Conservation (phyloP, 2,888 invertebrate genomes). For the Drosophila macrospina region DNA sequence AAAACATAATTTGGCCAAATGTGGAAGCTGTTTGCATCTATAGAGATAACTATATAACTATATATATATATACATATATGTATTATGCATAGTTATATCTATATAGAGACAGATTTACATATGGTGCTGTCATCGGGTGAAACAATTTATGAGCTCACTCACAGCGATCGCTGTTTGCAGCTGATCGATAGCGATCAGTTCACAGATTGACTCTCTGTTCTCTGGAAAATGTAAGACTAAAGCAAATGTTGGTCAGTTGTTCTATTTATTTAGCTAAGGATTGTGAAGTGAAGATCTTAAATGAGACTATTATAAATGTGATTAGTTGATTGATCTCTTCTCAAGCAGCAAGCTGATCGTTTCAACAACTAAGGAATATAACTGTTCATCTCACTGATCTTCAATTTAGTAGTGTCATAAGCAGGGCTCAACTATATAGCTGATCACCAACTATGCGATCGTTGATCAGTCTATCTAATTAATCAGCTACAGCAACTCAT, state of each 20-base stretch:
- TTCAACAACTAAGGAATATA: too few relatives aligned
- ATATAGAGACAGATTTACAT: conserved; percentile 30
- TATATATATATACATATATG: conserved; percentile 16
- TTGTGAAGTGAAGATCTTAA: too few relatives aligned
- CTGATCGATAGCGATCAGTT: not conserved
- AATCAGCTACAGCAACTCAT: too few relatives aligned
- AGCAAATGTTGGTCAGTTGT: not conserved
- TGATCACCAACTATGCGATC: not conserved
- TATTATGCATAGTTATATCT: conserved; percentile 13
- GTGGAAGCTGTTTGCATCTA: conserved; percentile 44
- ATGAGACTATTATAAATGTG: too few relatives aligned
- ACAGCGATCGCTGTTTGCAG: conserved; percentile 12
- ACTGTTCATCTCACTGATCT: too few relatives aligned
- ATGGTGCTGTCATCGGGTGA: conserved; percentile 29
- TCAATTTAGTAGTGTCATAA: too few relatives aligned
- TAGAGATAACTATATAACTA: too few relatives aligned
- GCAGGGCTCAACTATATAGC: too few relatives aligned
- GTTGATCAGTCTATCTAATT: too few relatives aligned
- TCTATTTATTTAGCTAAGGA: too few relatives aligned
- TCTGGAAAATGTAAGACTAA: not conserved
- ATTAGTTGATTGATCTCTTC: too few relatives aligned
- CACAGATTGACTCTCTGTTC: not conserved
- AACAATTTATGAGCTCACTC: conserved; percentile 49
- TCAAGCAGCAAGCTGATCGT: too few relatives aligned
- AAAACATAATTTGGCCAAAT: conserved; percentile 64